Evolutionary conservation across 2,113 vertebrate species (phyloP).

Genomic region (Phyllostomus discolor): DNA sequence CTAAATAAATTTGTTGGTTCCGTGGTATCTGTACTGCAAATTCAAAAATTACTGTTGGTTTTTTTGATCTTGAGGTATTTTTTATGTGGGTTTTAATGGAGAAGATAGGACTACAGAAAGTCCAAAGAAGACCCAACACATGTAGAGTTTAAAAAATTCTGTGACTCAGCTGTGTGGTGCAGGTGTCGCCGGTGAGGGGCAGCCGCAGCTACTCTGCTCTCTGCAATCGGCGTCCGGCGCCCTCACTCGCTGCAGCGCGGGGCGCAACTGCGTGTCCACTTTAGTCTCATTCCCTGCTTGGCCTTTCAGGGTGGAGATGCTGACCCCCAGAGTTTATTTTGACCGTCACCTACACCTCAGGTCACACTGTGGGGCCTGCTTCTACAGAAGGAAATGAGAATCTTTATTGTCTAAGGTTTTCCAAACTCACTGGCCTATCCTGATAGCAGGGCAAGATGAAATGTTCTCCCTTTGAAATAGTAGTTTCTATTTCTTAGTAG

Average conservation of each 20-base stretch:
- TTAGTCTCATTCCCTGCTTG: not conserved
- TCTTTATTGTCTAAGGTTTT: not conserved
- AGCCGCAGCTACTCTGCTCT: not conserved
- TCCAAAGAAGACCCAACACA: not conserved
- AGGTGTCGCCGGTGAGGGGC: not conserved
- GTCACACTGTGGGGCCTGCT: not conserved
- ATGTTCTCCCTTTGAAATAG: not conserved
- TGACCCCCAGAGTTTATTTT: not conserved
- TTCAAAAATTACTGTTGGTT: conserved; percentile 38
- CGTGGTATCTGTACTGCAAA: conserved; percentile 52
- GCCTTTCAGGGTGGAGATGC: not conserved
- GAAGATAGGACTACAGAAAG: not conserved
- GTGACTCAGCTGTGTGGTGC: not conserved
- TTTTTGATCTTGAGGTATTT: not conserved
- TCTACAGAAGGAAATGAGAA: not conserved
- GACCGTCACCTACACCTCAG: not conserved
- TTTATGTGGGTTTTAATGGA: not conserved
- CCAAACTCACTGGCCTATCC: not conserved
- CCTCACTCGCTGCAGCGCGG: not conserved
- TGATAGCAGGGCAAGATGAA: not conserved
- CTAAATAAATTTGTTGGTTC: conserved; percentile 73
- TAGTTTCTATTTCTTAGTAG: not conserved
- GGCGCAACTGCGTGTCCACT: not conserved
- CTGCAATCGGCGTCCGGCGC: not conserved
- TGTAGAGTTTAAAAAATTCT: not conserved